Evolutionary conservation across 2,888 invertebrate genomes (phyloP), one percentile per base, ranked within the genome.

Genomic region (Drosophila maculinotata): DNA sequence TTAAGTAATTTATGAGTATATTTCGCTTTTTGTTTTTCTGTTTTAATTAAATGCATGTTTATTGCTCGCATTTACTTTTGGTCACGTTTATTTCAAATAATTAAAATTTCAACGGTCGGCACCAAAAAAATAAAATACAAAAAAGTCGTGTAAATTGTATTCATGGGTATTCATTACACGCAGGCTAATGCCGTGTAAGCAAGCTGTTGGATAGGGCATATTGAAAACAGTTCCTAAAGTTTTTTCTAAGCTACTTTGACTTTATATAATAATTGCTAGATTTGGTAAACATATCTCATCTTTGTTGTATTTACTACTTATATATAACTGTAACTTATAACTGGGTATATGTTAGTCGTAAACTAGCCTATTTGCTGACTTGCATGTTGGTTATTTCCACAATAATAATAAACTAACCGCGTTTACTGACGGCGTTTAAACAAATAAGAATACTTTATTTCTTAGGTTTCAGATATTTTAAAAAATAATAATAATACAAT

Each of bases 51-150:
- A 53, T 44, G 36, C 25, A 15, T 47, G 47, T 39, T 49, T 17
- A 28, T 2, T 23, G 45, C 57, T 42, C 33, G 15, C 65, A 76
- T 56, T 83, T 54, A 39, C 36, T 28, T 58, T 70, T 58, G 58
- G 81, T 66, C 80, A 80, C 80, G 80, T 84, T 62, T 68, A 12
- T 39, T 58, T 44, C 30, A 56, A 87, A 84, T 84, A 74, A 68
- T 80, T 70, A 59, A 48, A 68, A 59, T 72, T 64, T 63, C 25
- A 48, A 39, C 60, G 51, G 45, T 54, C 31, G 39, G 30, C 31
- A 28, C 12, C 38, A 26, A 15, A 62, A 20, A 4, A 20, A 20
- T 3, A 20, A 20, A 2, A 20, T 4, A n/a, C n/a, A n/a, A n/a
- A 63, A 56, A 39, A 7, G 28, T 26, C 25, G 31, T 48, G 42